phyloP scores from a whole-genome alignment of 2,888 invertebrate genomes.

The Mesorhabditis belari region DNA sequence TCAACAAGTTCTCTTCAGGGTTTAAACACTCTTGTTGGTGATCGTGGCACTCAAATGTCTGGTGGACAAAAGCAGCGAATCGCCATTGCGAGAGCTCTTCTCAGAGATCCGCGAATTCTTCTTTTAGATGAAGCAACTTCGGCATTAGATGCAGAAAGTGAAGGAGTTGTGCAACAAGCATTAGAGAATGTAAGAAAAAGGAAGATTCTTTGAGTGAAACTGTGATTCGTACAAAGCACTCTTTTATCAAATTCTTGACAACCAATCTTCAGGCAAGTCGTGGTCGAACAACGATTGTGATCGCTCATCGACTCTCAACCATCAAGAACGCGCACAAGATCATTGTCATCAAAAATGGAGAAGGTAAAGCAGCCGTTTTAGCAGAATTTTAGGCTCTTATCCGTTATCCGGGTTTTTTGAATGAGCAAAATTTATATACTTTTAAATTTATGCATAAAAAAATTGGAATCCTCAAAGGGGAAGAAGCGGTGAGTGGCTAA shows the following conservation, averaged over 20 bases:
- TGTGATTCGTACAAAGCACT: background rate
- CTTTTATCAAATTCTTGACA: too few relatives aligned
- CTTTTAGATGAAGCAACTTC: slow-evolving; percentile 41
- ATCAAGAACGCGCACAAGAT: slow-evolving; percentile 59
- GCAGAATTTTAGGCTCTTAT: background rate
- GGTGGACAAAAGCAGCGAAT: slow-evolving; percentile 44
- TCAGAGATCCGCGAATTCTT: slow-evolving; percentile 39
- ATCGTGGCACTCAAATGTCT: slow-evolving; percentile 40
- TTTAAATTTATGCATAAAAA: slow-evolving; percentile 64
- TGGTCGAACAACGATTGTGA: slow-evolving; percentile 56
- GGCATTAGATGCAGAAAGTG: slow-evolving; percentile 37
- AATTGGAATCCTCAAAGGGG: slow-evolving; percentile 66
- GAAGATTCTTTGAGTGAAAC: background rate
- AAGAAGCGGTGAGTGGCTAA: too few relatives aligned
- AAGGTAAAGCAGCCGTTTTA: background rate
- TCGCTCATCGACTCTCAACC: slow-evolving; percentile 59
- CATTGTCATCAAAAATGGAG: slow-evolving; percentile 53
- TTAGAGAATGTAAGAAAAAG: slow-evolving; percentile 56
- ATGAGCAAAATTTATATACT: too few relatives aligned
- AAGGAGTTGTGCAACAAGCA: slow-evolving; percentile 55
- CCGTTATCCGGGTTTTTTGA: too few relatives aligned
- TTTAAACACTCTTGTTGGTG: slow-evolving; percentile 37
- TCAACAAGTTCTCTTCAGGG: too few relatives aligned
- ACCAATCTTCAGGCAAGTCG: slow-evolving; percentile 18
- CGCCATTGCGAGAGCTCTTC: slow-evolving; percentile 44